Evolutionary conservation across 2,797 vertebrate genomes (phyloP), one percentile per base, ranked within the genome.

Genomic region (Choloepus didactylus): DNA sequence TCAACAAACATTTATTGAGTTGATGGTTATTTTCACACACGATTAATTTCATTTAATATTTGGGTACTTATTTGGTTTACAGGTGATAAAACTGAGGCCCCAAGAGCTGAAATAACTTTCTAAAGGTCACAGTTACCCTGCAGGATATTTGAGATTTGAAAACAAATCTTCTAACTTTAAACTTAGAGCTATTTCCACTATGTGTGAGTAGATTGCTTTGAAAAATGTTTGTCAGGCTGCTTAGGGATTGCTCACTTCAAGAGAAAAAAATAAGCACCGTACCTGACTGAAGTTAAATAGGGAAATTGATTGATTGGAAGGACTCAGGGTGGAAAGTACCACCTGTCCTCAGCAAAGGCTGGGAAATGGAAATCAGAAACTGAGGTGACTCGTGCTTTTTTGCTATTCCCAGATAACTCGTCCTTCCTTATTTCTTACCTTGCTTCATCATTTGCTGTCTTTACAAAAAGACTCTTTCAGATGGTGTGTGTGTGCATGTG

Each of bases 1-100:
- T 86, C 49, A 77, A 54, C 44, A 80, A 69, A 18, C 2, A 64
- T 54, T 75, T 64, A 54, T 38, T 29, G 56, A 64, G 14, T 54
- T 95, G n/a, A 41, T 67, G 70, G 29, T 64, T 94, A 79, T 87
- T 77, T 95, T 93, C 21, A 46, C 35, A 62, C 62, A 23, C n/a
- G 9, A 81, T 56, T 85, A 77, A 62, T 72, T 14, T 93, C 15
- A 69, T 31, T 88, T 88, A 76, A 2, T 91, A 64, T 72, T 73
- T 70, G 16, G 16, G 23, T 92, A 41, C 6, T 59, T 5, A 35
- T 51, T 96, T 64, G 80, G 23, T 83, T 94, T 80, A 44, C 3
- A 73, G 51, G 49, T 60, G 14, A 79, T 14, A 49, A 87, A 91
- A 83, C 5, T 51, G 41, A 95, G 23, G 18, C n/a, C 31, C 12